phyloP scores from a whole-genome alignment of 2,797 vertebrate species.

The Setipinna tenuifilis region DNA sequence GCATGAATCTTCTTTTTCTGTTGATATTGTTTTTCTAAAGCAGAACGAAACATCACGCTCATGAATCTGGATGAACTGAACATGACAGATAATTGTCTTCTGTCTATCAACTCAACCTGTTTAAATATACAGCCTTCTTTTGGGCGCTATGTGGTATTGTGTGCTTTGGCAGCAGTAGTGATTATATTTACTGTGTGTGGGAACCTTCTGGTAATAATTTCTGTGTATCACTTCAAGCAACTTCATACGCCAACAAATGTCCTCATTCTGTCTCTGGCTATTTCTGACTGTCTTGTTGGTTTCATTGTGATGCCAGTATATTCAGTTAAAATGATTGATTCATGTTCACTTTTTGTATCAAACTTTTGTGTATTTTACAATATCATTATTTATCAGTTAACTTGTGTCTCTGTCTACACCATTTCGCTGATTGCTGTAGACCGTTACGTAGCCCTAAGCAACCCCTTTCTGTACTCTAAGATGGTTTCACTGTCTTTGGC shows the following conservation, averaged over 20 bases:
- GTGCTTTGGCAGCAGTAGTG: no score
- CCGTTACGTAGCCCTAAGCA: neutral
- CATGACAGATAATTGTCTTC: no score
- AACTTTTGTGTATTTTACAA: neutral
- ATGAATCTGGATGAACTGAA: no score
- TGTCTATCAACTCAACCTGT: no score
- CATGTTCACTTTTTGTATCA: conserved; percentile 21
- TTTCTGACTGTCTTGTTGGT: conserved; percentile 40
- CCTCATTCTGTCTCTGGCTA: conserved; percentile 50
- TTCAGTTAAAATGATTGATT: conserved; percentile 22
- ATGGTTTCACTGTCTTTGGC: conserved; percentile 7
- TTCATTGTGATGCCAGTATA: conserved; percentile 26
- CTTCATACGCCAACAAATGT: conserved; percentile 50
- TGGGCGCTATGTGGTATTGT: no score
- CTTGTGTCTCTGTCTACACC: no score
- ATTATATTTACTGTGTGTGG: conserved; percentile 51
- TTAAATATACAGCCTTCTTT: no score
- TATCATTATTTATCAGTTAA: no score
- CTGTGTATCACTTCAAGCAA: conserved; percentile 51
- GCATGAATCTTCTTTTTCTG: no score
- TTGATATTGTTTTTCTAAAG: no score
- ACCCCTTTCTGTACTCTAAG: conserved; percentile 1
- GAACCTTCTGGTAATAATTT: conserved; percentile 50
- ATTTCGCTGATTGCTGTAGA: conserved; percentile 12
- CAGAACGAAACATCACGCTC: no score